Evolutionary conservation across 2,797 vertebrate species (phyloP).

Genomic region (Peromyscus aztecus): DNA sequence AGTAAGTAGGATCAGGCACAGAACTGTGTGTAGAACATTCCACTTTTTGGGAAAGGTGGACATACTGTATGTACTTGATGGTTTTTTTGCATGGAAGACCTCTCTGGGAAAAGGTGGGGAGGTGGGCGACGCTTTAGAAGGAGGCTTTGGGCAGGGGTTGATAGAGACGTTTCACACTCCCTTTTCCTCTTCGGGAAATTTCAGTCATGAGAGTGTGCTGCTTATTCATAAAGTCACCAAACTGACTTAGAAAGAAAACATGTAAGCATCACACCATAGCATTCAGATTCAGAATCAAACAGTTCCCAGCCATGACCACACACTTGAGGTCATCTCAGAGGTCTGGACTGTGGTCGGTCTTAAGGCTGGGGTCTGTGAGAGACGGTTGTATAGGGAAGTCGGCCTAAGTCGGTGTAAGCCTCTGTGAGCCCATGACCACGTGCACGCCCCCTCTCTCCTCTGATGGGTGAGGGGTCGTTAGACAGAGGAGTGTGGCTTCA

Average conservation of each 20-base stretch:
- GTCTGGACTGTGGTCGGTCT: not conserved
- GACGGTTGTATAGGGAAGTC: not conserved
- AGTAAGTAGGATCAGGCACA: not conserved
- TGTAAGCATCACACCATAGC: not conserved
- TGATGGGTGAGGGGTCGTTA: conserved; percentile 54
- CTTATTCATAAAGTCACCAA: conserved; percentile 24
- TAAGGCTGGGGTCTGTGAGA: not conserved
- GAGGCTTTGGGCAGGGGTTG: not conserved
- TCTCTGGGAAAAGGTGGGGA: conserved; percentile 9
- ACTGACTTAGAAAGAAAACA: conserved; percentile 42
- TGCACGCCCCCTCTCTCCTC: not conserved
- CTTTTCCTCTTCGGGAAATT: conserved; percentile 22
- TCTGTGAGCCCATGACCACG: not conserved
- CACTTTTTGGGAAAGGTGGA: not conserved
- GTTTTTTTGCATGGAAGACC: not conserved
- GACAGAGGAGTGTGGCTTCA: not conserved
- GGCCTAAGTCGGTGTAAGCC: not conserved
- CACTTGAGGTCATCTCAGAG: not conserved
- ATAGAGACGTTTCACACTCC: not conserved
- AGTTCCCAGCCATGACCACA: not conserved
- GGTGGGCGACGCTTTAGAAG: not conserved
- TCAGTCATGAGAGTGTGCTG: conserved; percentile 18
- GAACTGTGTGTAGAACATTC: fast-evolving
- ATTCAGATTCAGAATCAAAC: conserved; percentile 32
- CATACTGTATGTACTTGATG: not conserved